phyloP scores from a whole-genome alignment of 2,888 invertebrate genomes.

The Alloplasta piceator region DNA sequence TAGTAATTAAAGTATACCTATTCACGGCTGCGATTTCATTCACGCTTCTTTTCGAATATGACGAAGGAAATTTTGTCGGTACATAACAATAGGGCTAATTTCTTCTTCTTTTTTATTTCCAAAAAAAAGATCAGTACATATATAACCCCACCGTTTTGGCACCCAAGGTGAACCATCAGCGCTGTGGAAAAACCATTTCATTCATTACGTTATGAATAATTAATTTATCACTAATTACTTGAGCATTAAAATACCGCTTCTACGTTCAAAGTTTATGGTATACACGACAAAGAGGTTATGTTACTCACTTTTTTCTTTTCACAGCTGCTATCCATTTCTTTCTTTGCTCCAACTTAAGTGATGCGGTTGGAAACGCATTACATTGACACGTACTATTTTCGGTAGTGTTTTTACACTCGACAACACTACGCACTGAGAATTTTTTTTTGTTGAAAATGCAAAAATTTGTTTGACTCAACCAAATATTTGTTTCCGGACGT shows the following conservation, averaged over 20 bases:
- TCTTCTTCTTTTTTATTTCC: slow-evolving; percentile 32
- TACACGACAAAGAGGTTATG: slow-evolving; percentile 27
- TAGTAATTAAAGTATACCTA: slow-evolving; percentile 8
- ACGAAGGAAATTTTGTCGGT: slow-evolving; percentile 49
- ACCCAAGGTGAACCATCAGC: slow-evolving; percentile 39
- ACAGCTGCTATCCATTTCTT: slow-evolving; percentile 48
- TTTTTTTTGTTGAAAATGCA: too few relatives aligned
- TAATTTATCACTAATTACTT: slow-evolving; percentile 5
- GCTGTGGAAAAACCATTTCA: too few relatives aligned
- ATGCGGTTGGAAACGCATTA: slow-evolving; percentile 44
- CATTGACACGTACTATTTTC: slow-evolving; percentile 50
- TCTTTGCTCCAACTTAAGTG: slow-evolving; percentile 46
- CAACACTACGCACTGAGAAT: too few relatives aligned
- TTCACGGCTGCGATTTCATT: too few relatives aligned
- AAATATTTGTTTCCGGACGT: too few relatives aligned
- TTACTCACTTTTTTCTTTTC: slow-evolving; percentile 47
- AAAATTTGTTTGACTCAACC: too few relatives aligned
- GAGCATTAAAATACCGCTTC: too few relatives aligned
- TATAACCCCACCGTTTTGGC: slow-evolving; percentile 39
- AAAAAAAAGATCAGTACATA: slow-evolving; percentile 52
- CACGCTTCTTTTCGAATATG: too few relatives aligned
- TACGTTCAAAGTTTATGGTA: too few relatives aligned
- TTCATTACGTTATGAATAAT: slow-evolving; percentile 21
- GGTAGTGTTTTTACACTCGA: too few relatives aligned
- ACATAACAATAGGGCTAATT: slow-evolving; percentile 41